phyloP scores from a whole-genome alignment of 1,140 invertebrate species.

The Pectinophora gossypiella region DNA sequence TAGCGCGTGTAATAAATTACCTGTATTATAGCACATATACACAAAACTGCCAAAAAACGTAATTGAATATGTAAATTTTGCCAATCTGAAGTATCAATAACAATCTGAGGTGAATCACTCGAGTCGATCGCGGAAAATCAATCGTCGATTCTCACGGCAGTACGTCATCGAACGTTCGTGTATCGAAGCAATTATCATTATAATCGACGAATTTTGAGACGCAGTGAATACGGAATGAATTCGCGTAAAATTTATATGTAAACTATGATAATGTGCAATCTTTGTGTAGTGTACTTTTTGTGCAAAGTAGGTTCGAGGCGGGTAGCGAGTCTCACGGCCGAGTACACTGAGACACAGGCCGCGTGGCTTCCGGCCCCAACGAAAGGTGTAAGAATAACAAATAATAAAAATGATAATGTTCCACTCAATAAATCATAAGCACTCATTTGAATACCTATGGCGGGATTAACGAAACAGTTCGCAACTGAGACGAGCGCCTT shows the following conservation, averaged over 20 bases:
- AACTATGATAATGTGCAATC: constrained; percentile 70
- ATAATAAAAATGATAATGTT: constrained; percentile 78
- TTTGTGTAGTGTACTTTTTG: constrained; percentile 52
- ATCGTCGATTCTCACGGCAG: constrained; percentile 67
- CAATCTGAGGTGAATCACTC: constrained; percentile 33
- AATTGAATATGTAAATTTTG: constrained; percentile 32
- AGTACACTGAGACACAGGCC: constrained; percentile 68
- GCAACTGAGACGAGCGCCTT: constrained; percentile 43
- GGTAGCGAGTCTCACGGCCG: constrained; percentile 63
- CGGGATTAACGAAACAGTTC: constrained; percentile 66
- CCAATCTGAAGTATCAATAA: constrained; percentile 31
- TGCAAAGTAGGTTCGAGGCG: constrained; percentile 29
- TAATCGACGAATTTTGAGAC: constrained; percentile 62
- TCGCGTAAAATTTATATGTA: constrained; percentile 74
- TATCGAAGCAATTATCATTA: constrained; percentile 67
- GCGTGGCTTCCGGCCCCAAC: constrained; percentile 69
- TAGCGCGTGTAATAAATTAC: no score
- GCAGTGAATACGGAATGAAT: constrained; percentile 68
- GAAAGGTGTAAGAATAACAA: constrained; percentile 76
- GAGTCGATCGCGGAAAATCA: constrained; percentile 57
- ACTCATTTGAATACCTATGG: constrained; percentile 73
- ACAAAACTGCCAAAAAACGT: constrained; percentile 10
- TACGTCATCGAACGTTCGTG: constrained; percentile 67
- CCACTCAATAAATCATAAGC: constrained; percentile 77
- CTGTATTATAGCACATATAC: neutral